These are phyloP conservation scores for Phataginus tricuspis DNA, from an alignment of 2,797 vertebrate genomes.

Conservation along the genomic window DNA sequence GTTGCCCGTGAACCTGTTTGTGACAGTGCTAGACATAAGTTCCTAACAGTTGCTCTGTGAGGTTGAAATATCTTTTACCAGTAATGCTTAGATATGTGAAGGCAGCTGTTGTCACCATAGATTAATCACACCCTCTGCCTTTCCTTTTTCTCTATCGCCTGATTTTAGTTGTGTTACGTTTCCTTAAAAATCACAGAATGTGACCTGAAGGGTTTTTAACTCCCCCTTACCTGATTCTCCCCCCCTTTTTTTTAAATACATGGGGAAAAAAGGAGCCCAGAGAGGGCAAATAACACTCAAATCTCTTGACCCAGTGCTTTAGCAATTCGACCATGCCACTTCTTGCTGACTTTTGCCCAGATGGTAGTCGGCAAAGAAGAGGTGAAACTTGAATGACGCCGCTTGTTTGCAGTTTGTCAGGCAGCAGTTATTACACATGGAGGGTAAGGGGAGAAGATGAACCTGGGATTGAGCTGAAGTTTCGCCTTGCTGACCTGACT, in stretches of 20 bases:
- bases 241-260: neutral
- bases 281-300: neutral
- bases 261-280: neutral
- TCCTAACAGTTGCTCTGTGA: conserved; percentile 57
- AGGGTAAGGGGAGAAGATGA: conserved; percentile 46
- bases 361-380: conserved; percentile 50
- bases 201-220: conserved; percentile 5
- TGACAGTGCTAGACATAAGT: conserved; percentile 64
- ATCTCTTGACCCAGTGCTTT: conserved; percentile 45
- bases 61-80: conserved; percentile 50
- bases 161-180: neutral
- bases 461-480: conserved; percentile 26
- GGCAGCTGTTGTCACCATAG: conserved; percentile 25
- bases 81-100: conserved; percentile 40
- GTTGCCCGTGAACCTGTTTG: conserved; percentile 62
- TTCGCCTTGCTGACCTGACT: conserved; percentile 47
- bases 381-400: conserved; percentile 44
- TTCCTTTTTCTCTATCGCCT: conserved; percentile 50
- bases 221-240: neutral
- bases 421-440: conserved; percentile 37
- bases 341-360: conserved; percentile 51
- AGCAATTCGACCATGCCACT: neutral
- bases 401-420: conserved; percentile 53
- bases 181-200: conserved; percentile 21
- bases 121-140: conserved; percentile 22